A percentile compares a stretch with the other conserved stretches of the same genome.
These are phyloP conservation scores for Dicranocentrus wangi DNA, from an alignment of 2,888 invertebrate species.

Conservation along the genomic window DNA sequence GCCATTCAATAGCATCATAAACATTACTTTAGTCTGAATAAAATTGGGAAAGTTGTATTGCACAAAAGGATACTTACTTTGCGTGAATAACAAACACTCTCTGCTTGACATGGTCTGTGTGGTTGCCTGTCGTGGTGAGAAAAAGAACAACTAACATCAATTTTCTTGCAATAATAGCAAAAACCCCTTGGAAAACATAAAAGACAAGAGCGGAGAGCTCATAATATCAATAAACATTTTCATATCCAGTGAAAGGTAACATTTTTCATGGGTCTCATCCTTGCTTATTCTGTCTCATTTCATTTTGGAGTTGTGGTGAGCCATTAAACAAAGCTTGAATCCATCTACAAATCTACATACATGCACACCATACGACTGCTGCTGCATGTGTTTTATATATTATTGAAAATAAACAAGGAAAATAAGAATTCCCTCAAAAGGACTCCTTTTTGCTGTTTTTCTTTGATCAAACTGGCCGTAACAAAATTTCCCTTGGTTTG, in stretches of 20 bases:
- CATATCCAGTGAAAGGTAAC: too few species aligned
- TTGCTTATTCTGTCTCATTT: slow-evolving; percentile 19
- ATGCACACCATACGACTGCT: too few species aligned
- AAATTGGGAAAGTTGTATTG: not conserved
- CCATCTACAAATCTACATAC: too few species aligned
- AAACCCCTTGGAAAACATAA: too few species aligned
- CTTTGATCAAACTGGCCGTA: slow-evolving; percentile 10
- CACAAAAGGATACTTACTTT: not conserved
- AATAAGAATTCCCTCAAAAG: not conserved
- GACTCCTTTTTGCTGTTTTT: not conserved
- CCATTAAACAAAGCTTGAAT: not conserved
- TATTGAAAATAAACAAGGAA: slow-evolving; percentile 1
- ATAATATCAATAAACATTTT: not conserved
- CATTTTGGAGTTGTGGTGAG: not conserved
- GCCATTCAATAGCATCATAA: not conserved
- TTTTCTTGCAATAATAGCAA: too few species aligned
- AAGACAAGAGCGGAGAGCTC: too few species aligned
- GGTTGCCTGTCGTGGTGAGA: too few species aligned
- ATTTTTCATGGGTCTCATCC: not conserved
- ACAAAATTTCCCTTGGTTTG: slow-evolving; percentile 4
- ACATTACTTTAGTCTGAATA: not conserved
- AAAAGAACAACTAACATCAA: too few species aligned
- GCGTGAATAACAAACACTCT: not conserved
- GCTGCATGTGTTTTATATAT: too few species aligned
- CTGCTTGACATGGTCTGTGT: too few species aligned